A percentile compares a stretch with the other conserved stretches of the same genome.
phyloP scores from a whole-genome alignment of 2,888 invertebrate genomes.

The Cosmia trapezina region DNA sequence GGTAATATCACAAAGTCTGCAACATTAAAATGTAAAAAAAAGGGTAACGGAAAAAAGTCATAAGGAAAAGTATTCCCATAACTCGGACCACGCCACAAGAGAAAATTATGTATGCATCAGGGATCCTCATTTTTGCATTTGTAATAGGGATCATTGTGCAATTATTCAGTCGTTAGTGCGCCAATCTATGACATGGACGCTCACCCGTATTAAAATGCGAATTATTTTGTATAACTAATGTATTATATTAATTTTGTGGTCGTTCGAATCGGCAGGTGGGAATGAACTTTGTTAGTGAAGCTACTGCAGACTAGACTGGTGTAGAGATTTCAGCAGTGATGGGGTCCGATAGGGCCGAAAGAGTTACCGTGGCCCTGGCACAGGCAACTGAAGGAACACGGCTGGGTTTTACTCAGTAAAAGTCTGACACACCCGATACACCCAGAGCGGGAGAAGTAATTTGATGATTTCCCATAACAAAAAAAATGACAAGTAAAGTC shows the following conservation, averaged over 20 bases:
- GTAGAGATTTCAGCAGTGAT: too few species aligned
- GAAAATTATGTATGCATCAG: slow-evolving; percentile 85
- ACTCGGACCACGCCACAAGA: slow-evolving; percentile 72
- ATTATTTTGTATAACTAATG: slow-evolving; percentile 55
- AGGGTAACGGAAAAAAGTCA: neutral
- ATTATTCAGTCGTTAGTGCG: slow-evolving; percentile 88
- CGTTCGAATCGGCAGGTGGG: neutral
- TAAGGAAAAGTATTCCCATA: slow-evolving; percentile 42
- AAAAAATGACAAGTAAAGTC: too few species aligned
- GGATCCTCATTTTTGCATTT: slow-evolving; percentile 88
- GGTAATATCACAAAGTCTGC: neutral
- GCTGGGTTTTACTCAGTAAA: too few species aligned
- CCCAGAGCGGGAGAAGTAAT: too few species aligned
- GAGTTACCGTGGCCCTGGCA: too few species aligned
- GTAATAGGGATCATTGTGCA: slow-evolving; percentile 88
- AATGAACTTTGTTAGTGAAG: neutral
- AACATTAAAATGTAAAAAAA: neutral
- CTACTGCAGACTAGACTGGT: neutral
- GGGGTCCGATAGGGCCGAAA: too few species aligned
- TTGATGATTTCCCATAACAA: too few species aligned
- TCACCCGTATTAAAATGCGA: slow-evolving; percentile 73
- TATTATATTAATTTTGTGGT: slow-evolving; percentile 11
- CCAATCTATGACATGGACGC: slow-evolving; percentile 79
- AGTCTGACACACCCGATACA: too few species aligned
- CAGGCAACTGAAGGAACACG: too few species aligned